A percentile compares a stretch with the other conserved stretches of the same genome.
These are phyloP conservation scores for Hydropsyche tenuis DNA, from an alignment of 1,140 invertebrate genomes.

Conservation along the genomic window DNA sequence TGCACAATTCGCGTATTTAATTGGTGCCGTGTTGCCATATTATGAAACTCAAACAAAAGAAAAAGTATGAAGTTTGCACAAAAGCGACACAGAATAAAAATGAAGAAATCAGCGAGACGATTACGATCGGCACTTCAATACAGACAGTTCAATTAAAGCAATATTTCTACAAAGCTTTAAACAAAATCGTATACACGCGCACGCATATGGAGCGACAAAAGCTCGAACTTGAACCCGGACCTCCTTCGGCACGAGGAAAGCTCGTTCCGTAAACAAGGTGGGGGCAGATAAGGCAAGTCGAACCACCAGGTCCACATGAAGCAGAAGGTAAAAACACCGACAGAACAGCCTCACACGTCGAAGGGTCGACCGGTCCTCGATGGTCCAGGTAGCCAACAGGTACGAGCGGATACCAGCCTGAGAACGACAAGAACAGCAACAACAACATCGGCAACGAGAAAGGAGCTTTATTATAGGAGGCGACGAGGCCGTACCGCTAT, in stretches of 20 bases:
- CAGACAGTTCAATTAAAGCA: no score
- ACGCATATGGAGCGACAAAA: background rate
- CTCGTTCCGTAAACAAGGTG: slow-evolving; percentile 26
- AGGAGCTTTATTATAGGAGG: background rate
- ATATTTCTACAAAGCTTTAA: no score
- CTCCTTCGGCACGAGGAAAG: background rate
- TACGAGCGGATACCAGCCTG: background rate
- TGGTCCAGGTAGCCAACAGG: slow-evolving; percentile 8
- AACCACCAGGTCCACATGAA: slow-evolving; percentile 42
- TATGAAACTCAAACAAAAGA: background rate
- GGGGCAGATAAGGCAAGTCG: slow-evolving; percentile 44
- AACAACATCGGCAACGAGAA: background rate
- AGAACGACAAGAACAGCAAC: background rate
- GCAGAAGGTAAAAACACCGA: background rate
- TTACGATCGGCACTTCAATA: no score
- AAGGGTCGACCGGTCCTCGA: background rate
- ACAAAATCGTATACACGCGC: background rate
- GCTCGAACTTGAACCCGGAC: background rate
- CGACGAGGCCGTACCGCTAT: background rate
- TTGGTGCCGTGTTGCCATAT: background rate
- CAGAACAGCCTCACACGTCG: no score
- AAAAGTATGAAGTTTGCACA: background rate
- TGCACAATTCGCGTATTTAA: background rate
- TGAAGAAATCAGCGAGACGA: no score
- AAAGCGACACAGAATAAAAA: background rate